These are phyloP conservation scores for Panopea generosa DNA, from an alignment of 2,888 invertebrate species.

Conservation along the genomic window DNA sequence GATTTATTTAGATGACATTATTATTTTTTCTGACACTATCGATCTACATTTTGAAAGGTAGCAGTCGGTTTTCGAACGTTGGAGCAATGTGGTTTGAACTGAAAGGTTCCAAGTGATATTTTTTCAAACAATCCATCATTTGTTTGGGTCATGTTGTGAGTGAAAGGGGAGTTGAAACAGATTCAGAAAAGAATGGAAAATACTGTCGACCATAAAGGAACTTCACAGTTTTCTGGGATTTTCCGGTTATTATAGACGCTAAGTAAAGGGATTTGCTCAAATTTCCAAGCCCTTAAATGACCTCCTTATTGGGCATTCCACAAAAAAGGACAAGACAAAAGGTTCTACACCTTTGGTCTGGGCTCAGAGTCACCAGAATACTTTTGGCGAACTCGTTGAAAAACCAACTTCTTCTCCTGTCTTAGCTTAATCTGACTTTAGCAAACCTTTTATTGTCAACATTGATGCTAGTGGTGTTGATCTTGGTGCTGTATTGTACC, in stretches of 20 bases:
- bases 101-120: slow-evolving; percentile 27
- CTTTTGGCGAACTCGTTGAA: neutral
- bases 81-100: slow-evolving; percentile 16
- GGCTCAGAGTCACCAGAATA: neutral
- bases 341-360: neutral
- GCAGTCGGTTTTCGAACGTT: slow-evolving; percentile 12
- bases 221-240: slow-evolving; percentile 15
- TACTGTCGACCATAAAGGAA: neutral
- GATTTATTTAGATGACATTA: slow-evolving; percentile 16
- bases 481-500: slow-evolving; percentile 42
- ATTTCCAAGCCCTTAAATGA: slow-evolving; percentile 21
- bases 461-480: slow-evolving; percentile 19
- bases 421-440: slow-evolving; percentile 15
- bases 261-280: slow-evolving; percentile 7
- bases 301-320: slow-evolving; percentile 7
- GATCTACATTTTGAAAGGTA: slow-evolving; percentile 5
- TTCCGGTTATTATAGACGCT: slow-evolving; percentile 26
- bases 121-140: neutral
- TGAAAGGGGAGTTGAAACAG: slow-evolving; percentile 5
- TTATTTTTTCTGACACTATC: slow-evolving; percentile 7
- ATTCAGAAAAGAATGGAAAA: slow-evolving; percentile 6
- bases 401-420: slow-evolving; percentile 7
- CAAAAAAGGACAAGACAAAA: neutral
- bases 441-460: neutral
- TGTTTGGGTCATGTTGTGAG: slow-evolving; percentile 23